Evolutionary conservation across 2,888 invertebrate genomes (phyloP), one percentile per base, ranked within the genome.

Genomic region (Mimumesa dahlbomi): DNA sequence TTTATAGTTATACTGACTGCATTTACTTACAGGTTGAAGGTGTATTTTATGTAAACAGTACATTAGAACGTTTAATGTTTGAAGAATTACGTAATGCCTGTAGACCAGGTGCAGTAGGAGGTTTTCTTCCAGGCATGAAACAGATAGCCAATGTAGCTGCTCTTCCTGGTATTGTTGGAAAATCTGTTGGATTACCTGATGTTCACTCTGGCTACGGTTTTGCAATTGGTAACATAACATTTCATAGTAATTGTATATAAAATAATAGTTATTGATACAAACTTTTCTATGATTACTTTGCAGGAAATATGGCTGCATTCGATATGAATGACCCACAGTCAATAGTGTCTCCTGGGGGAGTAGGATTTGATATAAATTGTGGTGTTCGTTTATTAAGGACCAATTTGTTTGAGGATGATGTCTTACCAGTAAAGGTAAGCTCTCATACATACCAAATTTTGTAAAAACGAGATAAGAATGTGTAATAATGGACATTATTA

Each of bases 91-190:
- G 94, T 82, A 97, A 98, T 89, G 92, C 98, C 0, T 98, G 98
- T 87, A 93, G 96, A 40, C 96, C 96, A 2, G 97, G 97, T 5
- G 93, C 94, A 91, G 93, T 96, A 7, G 99, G 99, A 56, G 99
- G 99, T 0, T 99, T 99, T 88, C 91, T 99, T 56, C 99, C 99
- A 0, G 99, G 98, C 2, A 97, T 99, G 72, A 98, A 99, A 90
- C 99, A 99, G 90, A 99, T 99, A 73, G 99, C 97, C 2, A 99
- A 99, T 91, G 99, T 99, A 25, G 99, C 99, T 29, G 98, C 99
- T 0, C 91, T 99, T 64, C 99, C 99, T 9, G 99, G 99, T 0
- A 99, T 99, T 77, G 98, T 99, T 11, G 96, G 97, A 46, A 93
- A 89, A 80, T 98, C 98, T 0, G 95, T 99, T 63, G 99, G 98